These are phyloP conservation scores for Linepithema humile DNA, from an alignment of 1,140 invertebrate genomes.

Conservation along the genomic window DNA sequence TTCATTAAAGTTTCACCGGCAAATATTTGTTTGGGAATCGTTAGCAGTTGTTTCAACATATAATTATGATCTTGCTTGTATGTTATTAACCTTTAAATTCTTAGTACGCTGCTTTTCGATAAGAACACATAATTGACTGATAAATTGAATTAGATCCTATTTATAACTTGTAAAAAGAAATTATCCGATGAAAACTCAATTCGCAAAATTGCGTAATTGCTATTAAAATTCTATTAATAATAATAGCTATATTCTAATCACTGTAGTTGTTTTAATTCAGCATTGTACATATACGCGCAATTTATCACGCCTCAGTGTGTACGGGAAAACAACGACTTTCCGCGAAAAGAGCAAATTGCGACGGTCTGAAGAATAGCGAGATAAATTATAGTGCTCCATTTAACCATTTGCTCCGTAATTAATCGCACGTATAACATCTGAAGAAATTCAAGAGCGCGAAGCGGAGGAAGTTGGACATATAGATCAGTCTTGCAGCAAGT, in stretches of 20 bases:
- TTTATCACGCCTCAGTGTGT: constrained; percentile 3
- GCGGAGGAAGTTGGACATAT: constrained; percentile 7
- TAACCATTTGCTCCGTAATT: constrained; percentile 36
- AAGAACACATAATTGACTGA: too few species aligned
- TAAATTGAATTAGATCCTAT: too few species aligned
- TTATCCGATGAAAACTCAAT: too few species aligned
- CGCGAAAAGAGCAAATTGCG: constrained; percentile 42
- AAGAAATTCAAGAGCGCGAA: constrained; percentile 46
- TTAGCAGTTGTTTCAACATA: too few species aligned
- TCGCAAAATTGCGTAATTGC: too few species aligned
- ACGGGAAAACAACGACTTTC: constrained; percentile 12
- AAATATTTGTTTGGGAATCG: not conserved
- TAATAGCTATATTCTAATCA: too few species aligned
- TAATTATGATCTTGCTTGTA: too few species aligned
- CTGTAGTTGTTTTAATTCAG: too few species aligned
- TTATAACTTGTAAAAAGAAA: too few species aligned
- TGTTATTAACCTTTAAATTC: too few species aligned
- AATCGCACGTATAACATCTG: constrained; percentile 43
- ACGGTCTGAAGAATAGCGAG: constrained; percentile 36
- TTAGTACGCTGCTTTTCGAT: too few species aligned
- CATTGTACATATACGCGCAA: not conserved
- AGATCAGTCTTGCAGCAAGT: constrained; percentile 15
- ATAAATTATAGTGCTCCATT: constrained; percentile 31
- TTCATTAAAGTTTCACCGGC: not conserved
- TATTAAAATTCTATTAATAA: too few species aligned